phyloP scores from a whole-genome alignment of 1,140 invertebrate genomes.

The Leptinotarsa undecemlineata region DNA sequence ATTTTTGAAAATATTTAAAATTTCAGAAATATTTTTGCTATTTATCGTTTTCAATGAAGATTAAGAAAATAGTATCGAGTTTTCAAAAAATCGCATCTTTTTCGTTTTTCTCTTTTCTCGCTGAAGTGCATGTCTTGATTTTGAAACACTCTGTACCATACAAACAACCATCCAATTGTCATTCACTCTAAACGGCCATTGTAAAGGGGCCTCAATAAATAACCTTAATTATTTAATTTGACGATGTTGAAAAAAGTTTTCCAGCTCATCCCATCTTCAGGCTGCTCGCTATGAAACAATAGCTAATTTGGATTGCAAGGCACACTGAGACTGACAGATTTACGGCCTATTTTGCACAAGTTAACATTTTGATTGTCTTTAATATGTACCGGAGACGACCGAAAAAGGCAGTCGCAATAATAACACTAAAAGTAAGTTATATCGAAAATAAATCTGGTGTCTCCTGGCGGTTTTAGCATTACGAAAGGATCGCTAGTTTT shows the following conservation, averaged over 20 bases:
- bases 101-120: too few relatives aligned
- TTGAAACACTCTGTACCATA: too few relatives aligned
- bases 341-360: slow-evolving; percentile 44
- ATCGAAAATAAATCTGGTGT: slow-evolving; percentile 17
- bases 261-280: slow-evolving; percentile 27
- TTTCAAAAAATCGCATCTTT: too few relatives aligned
- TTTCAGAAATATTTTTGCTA: too few relatives aligned
- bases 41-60: too few relatives aligned
- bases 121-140: too few relatives aligned
- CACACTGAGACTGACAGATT: slow-evolving; percentile 39
- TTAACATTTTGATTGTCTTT: slow-evolving; percentile 48
- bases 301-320: slow-evolving; percentile 42
- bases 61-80: too few relatives aligned
- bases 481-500: slow-evolving; percentile 1
- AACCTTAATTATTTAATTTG: slow-evolving; percentile 30
- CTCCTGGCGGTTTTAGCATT: background rate
- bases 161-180: too few relatives aligned
- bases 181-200: background rate
- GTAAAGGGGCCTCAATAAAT: slow-evolving; percentile 18
- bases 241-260: slow-evolving; percentile 27
- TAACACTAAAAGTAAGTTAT: slow-evolving; percentile 27
- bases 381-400: slow-evolving; percentile 28
- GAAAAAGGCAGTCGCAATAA: slow-evolving; percentile 26
- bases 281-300: slow-evolving; percentile 45
- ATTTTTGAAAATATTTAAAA: too few relatives aligned